Percentiles rank a stretch among this genome's conserved stretches.
Conservation (phyloP, 2,888 invertebrate species). For the Dorcus hopei region DNA sequence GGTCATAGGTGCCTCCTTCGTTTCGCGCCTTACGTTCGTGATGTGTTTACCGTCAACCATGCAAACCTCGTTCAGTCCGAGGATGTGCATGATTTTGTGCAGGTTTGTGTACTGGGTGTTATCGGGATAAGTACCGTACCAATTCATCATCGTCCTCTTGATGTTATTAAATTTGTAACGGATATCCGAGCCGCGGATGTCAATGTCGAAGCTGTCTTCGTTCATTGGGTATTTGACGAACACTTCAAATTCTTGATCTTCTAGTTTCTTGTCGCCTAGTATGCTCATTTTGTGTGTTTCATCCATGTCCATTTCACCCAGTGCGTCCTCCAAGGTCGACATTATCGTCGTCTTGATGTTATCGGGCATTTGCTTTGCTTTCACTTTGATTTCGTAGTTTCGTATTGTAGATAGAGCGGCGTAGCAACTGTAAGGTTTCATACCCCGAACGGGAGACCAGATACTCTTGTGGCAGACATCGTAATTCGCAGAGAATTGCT, state of each 20-base stretch:
- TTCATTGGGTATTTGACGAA: conserved; percentile 19
- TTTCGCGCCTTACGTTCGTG: conserved; percentile 25
- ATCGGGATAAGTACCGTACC: conserved; percentile 25
- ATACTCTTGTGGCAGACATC: conserved; percentile 29
- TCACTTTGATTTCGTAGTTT: conserved; percentile 39
- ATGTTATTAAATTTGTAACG: conserved; percentile 32
- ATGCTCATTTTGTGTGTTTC: not conserved
- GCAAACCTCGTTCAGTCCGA: conserved; percentile 36
- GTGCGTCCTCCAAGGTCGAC: conserved; percentile 20
- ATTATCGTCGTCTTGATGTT: conserved; percentile 23
- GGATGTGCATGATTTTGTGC: conserved; percentile 28
- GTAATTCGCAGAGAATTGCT: conserved; percentile 28
- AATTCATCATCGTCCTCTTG: conserved; percentile 17
- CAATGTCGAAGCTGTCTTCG: conserved; percentile 30
- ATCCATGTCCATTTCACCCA: conserved; percentile 16
- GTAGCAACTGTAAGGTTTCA: conserved; percentile 29
- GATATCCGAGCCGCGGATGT: conserved; percentile 34
- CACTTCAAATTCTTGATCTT: conserved; percentile 31
- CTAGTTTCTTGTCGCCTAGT: conserved; percentile 17
- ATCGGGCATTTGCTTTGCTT: conserved; percentile 34
- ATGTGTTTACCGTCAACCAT: conserved; percentile 30
- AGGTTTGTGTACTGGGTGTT: conserved; percentile 31
- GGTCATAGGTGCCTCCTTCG: conserved; percentile 27
- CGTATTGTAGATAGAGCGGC: conserved; percentile 39
- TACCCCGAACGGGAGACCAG: conserved; percentile 28